Base-by-base conservation (phyloP, 1,140 invertebrate genomes). In the Drosophila funebris region DNA sequence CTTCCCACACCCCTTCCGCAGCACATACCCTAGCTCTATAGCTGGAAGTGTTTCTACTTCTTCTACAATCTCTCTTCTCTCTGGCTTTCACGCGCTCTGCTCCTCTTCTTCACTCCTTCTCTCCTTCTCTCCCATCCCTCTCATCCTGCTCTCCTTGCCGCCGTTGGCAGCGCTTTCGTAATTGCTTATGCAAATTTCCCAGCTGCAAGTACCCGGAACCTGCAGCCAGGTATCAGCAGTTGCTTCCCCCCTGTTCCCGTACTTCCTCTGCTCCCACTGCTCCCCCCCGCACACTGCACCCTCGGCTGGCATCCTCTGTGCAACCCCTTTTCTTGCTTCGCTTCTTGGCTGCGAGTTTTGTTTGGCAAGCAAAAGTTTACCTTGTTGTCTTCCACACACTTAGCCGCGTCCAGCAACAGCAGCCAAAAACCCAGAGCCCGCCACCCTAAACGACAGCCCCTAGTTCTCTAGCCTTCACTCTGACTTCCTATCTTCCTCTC, bases 171-270 rank as follows among this genome's bases (percentile, higher is more conserved):
- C 36, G 72, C 68, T 76, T 67, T 67, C 73, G 78, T 81, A 81
- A 81, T 81, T 81, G 77, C 78, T 81, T 81, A 81, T 81, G 77
- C 77, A 81, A 81, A 81, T 80, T 81, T 80, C 54, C 56, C 73
- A 73, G 76, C 62, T 78, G 61, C 78, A 71, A 79, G 73, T 37
- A n/a, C n/a, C 50, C 18, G 44, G 44, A 48, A 60, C 57, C 4
- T 6, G 27, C 14, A 18, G 22, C 22, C 22, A 4, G 24, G 24
- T 5, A 27, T 20, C 1, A 11, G 6, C 13, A 13, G n/a, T 2
- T 20, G 11, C 39, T 44, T 22, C 11, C 14, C 22, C 13, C 27
- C 27, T 4, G 2, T 37, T 16, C 14, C 29, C 1, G 1, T 3
- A n/a, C 9, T 2, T 5, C 8, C n/a, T 14, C 16, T 20, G 6